Evolutionary conservation across 2,113 vertebrate species (phyloP).

Genomic region (Aegithalos caudatus): DNA sequence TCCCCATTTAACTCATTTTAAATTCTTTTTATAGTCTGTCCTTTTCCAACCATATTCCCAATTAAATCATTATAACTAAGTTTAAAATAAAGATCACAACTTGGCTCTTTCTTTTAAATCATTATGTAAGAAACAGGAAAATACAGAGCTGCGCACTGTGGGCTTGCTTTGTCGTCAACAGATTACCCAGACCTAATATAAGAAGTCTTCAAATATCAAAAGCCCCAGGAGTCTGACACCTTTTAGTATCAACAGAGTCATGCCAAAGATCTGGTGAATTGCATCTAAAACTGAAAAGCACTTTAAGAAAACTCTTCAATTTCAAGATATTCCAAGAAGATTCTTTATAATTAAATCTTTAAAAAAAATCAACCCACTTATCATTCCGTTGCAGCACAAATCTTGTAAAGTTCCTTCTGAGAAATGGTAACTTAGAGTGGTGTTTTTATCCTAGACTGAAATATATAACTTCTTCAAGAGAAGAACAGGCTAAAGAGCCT

Average conservation of each 20-base stretch:
- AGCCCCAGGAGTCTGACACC: not conserved
- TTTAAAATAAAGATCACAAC: not conserved
- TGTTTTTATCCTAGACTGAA: not conserved
- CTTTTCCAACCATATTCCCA: not conserved
- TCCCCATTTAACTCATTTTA: constrained; percentile 1
- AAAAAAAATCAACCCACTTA: not conserved
- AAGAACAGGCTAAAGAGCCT: not conserved
- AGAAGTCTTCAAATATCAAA: not conserved
- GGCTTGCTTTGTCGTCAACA: not conserved
- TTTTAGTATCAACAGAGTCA: not conserved
- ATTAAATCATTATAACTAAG: not conserved
- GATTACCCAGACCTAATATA: not conserved
- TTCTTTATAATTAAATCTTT: not conserved
- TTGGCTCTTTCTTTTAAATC: not conserved
- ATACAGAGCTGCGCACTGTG: not conserved
- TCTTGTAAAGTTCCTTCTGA: not conserved
- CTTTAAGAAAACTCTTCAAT: not conserved
- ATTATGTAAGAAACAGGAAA: not conserved
- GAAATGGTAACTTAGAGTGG: not conserved
- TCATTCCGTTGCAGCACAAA: not conserved
- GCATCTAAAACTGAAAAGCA: not conserved
- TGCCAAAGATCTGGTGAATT: not conserved
- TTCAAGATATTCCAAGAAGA: not conserved
- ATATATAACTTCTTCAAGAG: not conserved
- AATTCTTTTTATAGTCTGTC: not conserved